Conservation (phyloP, 2,888 invertebrate species). For the Exephanes ischioxanthus region DNA sequence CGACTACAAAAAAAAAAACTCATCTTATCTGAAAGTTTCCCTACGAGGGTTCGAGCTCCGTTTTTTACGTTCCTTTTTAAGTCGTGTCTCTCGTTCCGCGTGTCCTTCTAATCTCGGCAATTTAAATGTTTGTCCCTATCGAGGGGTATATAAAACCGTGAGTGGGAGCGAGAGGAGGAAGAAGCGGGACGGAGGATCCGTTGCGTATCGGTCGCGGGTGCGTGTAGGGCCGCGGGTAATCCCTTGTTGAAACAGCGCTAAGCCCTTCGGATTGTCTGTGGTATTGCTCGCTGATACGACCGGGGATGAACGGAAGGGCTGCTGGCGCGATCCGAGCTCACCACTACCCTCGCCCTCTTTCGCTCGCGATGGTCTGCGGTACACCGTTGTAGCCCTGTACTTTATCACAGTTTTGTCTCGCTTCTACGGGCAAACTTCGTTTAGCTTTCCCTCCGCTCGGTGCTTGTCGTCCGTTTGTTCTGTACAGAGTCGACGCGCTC, state of each 20-base stretch:
- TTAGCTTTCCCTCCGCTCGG: conserved; percentile 35
- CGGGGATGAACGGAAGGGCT: conserved; percentile 72
- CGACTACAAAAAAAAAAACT: conserved; percentile 18
- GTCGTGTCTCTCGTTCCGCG: conserved; percentile 43
- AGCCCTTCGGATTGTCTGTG: conserved; percentile 83
- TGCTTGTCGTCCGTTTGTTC: conserved; percentile 42
- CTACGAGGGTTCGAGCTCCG: conserved; percentile 25
- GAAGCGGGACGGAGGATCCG: conserved; percentile 48
- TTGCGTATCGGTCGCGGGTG: conserved; percentile 54
- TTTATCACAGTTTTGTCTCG: conserved; percentile 63
- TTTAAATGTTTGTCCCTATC: conserved; percentile 81
- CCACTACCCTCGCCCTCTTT: conserved; percentile 56
- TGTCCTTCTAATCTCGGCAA: conserved; percentile 79
- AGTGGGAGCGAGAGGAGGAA: conserved; percentile 38
- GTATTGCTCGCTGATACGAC: conserved; percentile 82
- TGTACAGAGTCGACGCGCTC: conserved; percentile 1
- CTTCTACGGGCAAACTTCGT: conserved; percentile 44
- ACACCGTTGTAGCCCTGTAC: conserved; percentile 67
- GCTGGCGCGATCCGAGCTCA: conserved; percentile 27
- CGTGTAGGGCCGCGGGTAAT: conserved; percentile 76
- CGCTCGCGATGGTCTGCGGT: conserved; percentile 63
- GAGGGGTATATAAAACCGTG: conserved; percentile 27
- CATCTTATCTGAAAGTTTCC: conserved; percentile 47
- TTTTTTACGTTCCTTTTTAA: conserved; percentile 19
- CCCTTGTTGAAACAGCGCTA: conserved; percentile 84